Percentiles rank a stretch among this genome's conserved stretches.
These are phyloP conservation scores for Ammodytes marinus DNA, from an alignment of 2,113 vertebrate genomes.

Conservation along the genomic window DNA sequence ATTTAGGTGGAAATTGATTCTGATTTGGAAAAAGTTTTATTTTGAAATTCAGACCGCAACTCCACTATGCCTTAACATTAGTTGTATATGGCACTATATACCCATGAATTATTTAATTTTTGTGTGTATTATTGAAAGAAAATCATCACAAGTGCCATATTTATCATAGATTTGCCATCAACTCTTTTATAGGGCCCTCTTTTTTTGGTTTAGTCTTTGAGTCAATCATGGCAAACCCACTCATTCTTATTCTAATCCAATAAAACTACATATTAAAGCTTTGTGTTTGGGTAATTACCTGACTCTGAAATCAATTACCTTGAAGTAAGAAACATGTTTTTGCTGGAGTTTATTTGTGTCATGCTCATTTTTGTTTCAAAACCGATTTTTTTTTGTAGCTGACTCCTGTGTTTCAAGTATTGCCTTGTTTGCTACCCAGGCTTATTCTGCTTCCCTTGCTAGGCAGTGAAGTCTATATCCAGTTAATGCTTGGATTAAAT, in stretches of 20 bases:
- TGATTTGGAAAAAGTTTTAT: conserved; percentile 1
- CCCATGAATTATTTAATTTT: neutral
- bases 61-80: neutral
- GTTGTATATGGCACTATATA: neutral
- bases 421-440: conserved; percentile 62
- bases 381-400: neutral
- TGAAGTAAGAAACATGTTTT: neutral
- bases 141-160: neutral
- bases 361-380: neutral
- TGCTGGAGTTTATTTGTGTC: neutral
- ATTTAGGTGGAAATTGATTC: neutral
- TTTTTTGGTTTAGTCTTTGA: neutral
- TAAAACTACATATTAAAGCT: neutral
- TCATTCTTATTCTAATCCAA: neutral
- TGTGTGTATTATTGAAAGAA: neutral
- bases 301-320: neutral
- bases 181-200: neutral
- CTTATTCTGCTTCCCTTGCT: conserved; percentile 60
- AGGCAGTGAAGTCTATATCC: conserved; percentile 62
- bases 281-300: neutral
- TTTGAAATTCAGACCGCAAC: neutral
- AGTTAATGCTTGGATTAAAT: conserved; percentile 82
- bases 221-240: too few relatives aligned
- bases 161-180: neutral
- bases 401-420: conserved; percentile 8